Conservation (phyloP, 2,888 invertebrate species). For the Galerucella nymphaeae region DNA sequence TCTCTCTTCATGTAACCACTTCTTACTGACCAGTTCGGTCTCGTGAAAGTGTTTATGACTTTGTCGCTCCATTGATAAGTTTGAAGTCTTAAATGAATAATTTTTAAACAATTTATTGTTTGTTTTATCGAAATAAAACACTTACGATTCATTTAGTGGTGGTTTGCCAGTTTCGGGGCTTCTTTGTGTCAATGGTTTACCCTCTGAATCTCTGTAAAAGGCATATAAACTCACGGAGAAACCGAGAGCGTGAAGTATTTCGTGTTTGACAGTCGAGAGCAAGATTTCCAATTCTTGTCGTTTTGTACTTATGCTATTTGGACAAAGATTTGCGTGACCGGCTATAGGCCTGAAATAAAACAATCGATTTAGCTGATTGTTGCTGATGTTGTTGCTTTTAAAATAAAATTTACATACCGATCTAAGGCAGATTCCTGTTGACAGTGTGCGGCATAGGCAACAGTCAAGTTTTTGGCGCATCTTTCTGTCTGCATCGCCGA, state of each 20-base stretch:
- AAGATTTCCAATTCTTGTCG: conserved; percentile 91
- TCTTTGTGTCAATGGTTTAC: conserved; percentile 86
- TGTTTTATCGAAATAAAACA: conserved; percentile 42
- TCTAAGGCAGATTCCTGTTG: conserved; percentile 95
- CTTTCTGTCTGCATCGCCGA: conserved; percentile 93
- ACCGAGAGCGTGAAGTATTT: conserved; percentile 96
- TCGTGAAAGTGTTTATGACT: conserved; percentile 81
- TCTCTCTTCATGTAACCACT: conserved; percentile 61
- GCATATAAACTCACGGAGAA: conserved; percentile 97
- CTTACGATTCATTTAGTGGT: conserved; percentile 86
- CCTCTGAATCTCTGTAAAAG: conserved; percentile 92
- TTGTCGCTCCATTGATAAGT: conserved; percentile 95
- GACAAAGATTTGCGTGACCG: conserved; percentile 98
- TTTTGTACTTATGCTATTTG: conserved; percentile 91
- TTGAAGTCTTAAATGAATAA: conserved; percentile 73
- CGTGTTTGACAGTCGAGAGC: conserved; percentile 97
- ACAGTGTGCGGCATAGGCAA: conserved; percentile 98
- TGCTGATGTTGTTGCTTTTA: not conserved
- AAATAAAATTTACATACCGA: conserved; percentile 58
- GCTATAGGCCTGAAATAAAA: conserved; percentile 85
- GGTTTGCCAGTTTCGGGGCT: conserved; percentile 89
- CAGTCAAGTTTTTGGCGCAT: conserved; percentile 91
- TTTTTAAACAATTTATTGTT: not conserved
- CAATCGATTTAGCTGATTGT: not conserved
- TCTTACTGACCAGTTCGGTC: conserved; percentile 63